phyloP scores from a whole-genome alignment of 2,113 vertebrate genomes.

The Maccullochella peelii region DNA sequence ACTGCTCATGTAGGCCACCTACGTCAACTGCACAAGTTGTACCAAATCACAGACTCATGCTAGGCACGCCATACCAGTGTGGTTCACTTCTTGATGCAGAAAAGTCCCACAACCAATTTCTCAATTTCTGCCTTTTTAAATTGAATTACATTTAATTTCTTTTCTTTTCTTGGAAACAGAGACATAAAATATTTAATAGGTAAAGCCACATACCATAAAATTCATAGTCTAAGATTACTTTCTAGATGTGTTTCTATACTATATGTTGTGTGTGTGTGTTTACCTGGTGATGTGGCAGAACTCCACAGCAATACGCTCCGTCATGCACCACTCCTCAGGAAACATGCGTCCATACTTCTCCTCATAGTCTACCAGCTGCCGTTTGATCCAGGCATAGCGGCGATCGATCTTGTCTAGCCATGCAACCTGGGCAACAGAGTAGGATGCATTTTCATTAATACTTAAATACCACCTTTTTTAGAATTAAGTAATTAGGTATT shows the following conservation, averaged over 20 bases:
- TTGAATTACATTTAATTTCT: neutral
- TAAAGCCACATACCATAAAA: neutral
- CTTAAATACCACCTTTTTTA: neutral
- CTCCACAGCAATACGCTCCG: slow-evolving; percentile 95
- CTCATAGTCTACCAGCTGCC: slow-evolving; percentile 97
- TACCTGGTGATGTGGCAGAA: slow-evolving; percentile 98
- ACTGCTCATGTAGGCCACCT: slow-evolving; percentile 59
- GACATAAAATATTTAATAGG: neutral
- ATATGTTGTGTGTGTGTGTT: neutral
- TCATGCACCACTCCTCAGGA: slow-evolving; percentile 96
- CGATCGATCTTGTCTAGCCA: slow-evolving; percentile 98
- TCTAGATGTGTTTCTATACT: neutral
- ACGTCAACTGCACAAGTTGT: slow-evolving; percentile 36
- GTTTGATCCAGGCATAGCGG: slow-evolving; percentile 96
- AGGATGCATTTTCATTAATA: neutral
- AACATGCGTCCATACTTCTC: slow-evolving; percentile 98
- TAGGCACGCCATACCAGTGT: slow-evolving; percentile 23
- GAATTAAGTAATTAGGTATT: neutral
- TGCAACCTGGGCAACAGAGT: slow-evolving; percentile 87
- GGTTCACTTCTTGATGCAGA: slow-evolving; percentile 22
- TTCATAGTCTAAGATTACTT: neutral
- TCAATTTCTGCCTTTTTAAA: slow-evolving; percentile 13
- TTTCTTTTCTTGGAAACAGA: neutral
- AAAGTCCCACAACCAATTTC: slow-evolving; percentile 15
- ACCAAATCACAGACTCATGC: slow-evolving; percentile 16